Base-by-base conservation (phyloP, 2,113 vertebrate genomes). In the Oxyura jamaicensis region DNA sequence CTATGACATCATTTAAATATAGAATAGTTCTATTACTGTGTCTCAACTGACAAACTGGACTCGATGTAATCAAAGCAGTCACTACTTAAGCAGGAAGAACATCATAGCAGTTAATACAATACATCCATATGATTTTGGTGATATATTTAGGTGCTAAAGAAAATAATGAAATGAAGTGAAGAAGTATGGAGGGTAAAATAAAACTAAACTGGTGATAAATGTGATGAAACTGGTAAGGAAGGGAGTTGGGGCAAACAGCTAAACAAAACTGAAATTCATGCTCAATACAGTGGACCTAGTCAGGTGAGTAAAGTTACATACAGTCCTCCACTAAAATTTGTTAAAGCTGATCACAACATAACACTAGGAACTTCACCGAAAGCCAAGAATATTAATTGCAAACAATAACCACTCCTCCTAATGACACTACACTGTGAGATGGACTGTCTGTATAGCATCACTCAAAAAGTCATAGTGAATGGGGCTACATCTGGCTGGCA, bases 61-160 rank as follows among this genome's bases (percentile, higher is more conserved):
- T n/a, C 81, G 72, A 80, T 0, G 0, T 59, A 68, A 85, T 76
- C 75, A 65, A 53, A 89, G 33, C 33, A 42, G 55, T 60, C 75
- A 95, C 36, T 50, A 50, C 62, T 46, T 59, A 83, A 88, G 71
- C 85, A 90, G 75, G 56, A 91, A 95, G 73, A 84, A 41, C 41
- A 62, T 48, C 88, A 31, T 2, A 53, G 59, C 35, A 65, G 35
- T 52, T 76, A 56, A 66, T 77, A 85, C 2, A 1, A 0, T 81
- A 8, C 21, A 52, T 41, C 28, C 16, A 2, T 39, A 60, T 33
- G 19, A 73, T n/a, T 90, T 75, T 59, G 20, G 10, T 79, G 18
- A 21, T 62, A 74, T 91, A 77, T 88, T 83, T 88, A 90, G 22
- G 25, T 79, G 33, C 35, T 8, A 2, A 33, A 22, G 58, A 91